A percentile compares a stretch with the other conserved stretches of the same genome.
Evolutionary conservation across 2,888 invertebrate species (phyloP).

Genomic region (Heliconius aoede): DNA sequence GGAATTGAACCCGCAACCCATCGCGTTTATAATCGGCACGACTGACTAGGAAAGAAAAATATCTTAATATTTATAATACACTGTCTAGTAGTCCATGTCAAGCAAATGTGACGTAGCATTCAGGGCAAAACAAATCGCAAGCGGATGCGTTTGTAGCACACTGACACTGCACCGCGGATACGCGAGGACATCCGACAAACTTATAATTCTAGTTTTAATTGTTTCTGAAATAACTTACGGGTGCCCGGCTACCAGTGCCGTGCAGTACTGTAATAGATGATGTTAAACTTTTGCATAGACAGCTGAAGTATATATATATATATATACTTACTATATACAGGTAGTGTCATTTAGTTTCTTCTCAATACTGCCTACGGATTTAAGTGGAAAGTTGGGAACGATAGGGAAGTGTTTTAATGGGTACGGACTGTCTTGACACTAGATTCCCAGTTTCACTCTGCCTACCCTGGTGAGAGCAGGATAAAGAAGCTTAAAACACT

Average conservation of each 20-base stretch:
- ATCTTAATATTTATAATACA: background rate
- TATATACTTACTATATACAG: background rate
- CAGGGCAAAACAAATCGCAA: slow-evolving; percentile 1
- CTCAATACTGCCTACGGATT: too few species aligned
- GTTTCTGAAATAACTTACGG: slow-evolving; percentile 31
- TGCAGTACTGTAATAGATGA: slow-evolving; percentile 22
- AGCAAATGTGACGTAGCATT: background rate
- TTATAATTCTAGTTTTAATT: slow-evolving; percentile 37
- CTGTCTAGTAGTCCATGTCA: background rate
- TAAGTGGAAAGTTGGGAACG: too few species aligned
- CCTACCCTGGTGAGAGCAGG: too few species aligned
- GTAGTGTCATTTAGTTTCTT: background rate
- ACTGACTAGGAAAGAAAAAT: background rate
- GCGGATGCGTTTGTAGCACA: slow-evolving; percentile 25
- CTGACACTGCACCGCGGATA: slow-evolving; percentile 21
- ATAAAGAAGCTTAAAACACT: too few species aligned
- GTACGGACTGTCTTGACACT: too few species aligned
- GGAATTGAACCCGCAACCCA: too few species aligned
- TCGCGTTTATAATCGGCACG: too few species aligned
- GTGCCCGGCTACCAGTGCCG: slow-evolving; percentile 4
- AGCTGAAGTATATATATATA: background rate
- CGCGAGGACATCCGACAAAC: slow-evolving; percentile 34
- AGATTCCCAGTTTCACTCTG: too few species aligned
- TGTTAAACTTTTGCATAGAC: slow-evolving; percentile 9
- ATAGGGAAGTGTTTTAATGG: too few species aligned